Conservation (phyloP, 2,888 invertebrate genomes). For the Melanostoma scalare region DNA sequence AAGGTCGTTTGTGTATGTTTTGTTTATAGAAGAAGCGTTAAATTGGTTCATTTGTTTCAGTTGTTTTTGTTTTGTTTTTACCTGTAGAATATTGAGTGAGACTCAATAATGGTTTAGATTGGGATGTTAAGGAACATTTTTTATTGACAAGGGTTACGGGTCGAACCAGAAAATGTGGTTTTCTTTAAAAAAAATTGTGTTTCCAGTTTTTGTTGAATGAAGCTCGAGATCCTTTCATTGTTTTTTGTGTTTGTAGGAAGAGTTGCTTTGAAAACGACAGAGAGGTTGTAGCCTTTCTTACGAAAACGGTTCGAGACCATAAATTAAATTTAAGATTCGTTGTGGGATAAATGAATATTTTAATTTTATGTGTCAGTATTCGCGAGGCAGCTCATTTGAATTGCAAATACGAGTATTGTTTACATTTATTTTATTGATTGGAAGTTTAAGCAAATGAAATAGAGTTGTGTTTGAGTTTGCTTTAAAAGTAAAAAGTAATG, state of each 20-base stretch:
- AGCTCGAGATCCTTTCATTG: constrained; percentile 1
- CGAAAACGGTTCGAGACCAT: too few relatives aligned
- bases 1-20: constrained; percentile 20
- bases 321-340: too few relatives aligned
- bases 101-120: constrained; percentile 12
- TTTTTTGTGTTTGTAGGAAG: background rate
- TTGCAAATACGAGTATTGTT: too few relatives aligned
- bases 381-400: too few relatives aligned
- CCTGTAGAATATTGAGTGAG: background rate
- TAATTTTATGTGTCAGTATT: too few relatives aligned
- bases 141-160: constrained; percentile 9
- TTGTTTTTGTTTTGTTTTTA: background rate
- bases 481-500: too few relatives aligned
- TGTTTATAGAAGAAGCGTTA: constrained; percentile 14
- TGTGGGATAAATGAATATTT: too few relatives aligned
- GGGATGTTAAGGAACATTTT: constrained; percentile 11
- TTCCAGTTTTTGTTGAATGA: constrained; percentile 7
- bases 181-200: background rate
- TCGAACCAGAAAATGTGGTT: background rate
- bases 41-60: constrained; percentile 41
- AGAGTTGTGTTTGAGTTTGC: too few relatives aligned
- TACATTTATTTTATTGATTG: too few relatives aligned
- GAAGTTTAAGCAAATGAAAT: too few relatives aligned
- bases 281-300: too few relatives aligned
- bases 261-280: too few relatives aligned